Percentiles rank a stretch among this genome's conserved stretches.
These are phyloP conservation scores for Plectrocnemia conspersa DNA, from an alignment of 1,140 invertebrate species.

Conservation along the genomic window DNA sequence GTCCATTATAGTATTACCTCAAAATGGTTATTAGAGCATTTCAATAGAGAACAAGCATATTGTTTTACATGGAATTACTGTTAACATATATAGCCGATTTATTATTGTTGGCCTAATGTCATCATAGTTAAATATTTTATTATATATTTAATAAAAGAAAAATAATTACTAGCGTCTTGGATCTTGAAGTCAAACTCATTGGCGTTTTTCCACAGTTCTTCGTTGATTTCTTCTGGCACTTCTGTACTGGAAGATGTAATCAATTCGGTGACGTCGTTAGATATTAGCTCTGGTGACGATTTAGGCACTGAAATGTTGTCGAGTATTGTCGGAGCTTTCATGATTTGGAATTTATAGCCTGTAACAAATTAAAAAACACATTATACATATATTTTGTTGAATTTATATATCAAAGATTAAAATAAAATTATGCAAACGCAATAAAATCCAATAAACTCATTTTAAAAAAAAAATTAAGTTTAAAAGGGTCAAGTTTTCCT, in stretches of 20 bases:
- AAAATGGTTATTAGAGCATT: too few species aligned
- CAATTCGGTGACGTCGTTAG: slow-evolving; percentile 25
- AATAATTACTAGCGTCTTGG: slow-evolving; percentile 39
- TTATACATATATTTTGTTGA: not conserved
- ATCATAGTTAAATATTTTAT: too few species aligned
- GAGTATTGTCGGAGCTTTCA: slow-evolving; percentile 10
- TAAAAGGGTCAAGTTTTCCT: too few species aligned
- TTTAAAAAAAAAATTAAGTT: too few species aligned
- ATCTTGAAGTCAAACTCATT: slow-evolving; percentile 39
- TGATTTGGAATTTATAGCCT: slow-evolving; percentile 33
- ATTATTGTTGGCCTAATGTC: too few species aligned
- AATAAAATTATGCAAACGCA: not conserved
- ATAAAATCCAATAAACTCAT: too few species aligned
- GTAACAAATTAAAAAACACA: slow-evolving; percentile 13
- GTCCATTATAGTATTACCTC: too few species aligned
- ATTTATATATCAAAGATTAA: not conserved
- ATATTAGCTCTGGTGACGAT: not conserved
- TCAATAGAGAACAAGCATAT: too few species aligned
- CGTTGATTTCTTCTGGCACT: slow-evolving; percentile 17
- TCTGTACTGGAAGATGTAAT: slow-evolving; percentile 3
- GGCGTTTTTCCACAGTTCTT: slow-evolving; percentile 40
- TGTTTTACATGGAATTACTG: too few species aligned
- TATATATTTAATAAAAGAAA: too few species aligned
- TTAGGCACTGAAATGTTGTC: not conserved
- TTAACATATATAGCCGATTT: too few species aligned